These are phyloP conservation scores for Diadegma fenestrale DNA, from an alignment of 2,888 invertebrate species.

Conservation along the genomic window DNA sequence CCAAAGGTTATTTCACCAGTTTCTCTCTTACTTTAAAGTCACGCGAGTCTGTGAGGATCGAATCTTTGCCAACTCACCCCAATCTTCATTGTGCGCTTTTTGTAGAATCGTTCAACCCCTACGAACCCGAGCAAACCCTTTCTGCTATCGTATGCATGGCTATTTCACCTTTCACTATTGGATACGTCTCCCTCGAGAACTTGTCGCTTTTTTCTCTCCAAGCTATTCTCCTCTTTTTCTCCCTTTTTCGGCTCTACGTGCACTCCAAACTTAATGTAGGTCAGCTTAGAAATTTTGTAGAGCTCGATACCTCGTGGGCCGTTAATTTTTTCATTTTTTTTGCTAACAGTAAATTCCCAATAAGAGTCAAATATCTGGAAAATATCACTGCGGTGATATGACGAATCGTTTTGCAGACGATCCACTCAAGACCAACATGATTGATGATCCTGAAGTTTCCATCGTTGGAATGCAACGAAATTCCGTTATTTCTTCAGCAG, in stretches of 20 bases:
- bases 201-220: slow-evolving; percentile 6
- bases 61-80: slow-evolving; percentile 14
- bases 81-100: slow-evolving; percentile 8
- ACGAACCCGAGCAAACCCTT: slow-evolving; percentile 29
- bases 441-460: too few species aligned
- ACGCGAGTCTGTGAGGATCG: neutral
- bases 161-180: slow-evolving; percentile 32
- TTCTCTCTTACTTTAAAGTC: slow-evolving; percentile 6
- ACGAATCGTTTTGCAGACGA: neutral
- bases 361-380: neutral
- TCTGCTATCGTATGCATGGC: slow-evolving; percentile 25
- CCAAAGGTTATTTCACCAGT: slow-evolving; percentile 18
- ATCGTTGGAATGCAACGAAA: too few species aligned
- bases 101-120: slow-evolving; percentile 1
- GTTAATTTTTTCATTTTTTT: neutral
- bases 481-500: too few species aligned
- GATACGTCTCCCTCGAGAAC: slow-evolving; percentile 25
- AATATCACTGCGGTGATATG: neutral
- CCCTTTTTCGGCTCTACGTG: neutral
- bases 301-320: neutral
- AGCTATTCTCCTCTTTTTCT: neutral
- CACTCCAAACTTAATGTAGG: neutral
- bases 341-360: neutral
- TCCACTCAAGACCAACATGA: too few species aligned
- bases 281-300: neutral